Conservation (phyloP, 2,113 vertebrate species). For the Megaceryle torquata region DNA sequence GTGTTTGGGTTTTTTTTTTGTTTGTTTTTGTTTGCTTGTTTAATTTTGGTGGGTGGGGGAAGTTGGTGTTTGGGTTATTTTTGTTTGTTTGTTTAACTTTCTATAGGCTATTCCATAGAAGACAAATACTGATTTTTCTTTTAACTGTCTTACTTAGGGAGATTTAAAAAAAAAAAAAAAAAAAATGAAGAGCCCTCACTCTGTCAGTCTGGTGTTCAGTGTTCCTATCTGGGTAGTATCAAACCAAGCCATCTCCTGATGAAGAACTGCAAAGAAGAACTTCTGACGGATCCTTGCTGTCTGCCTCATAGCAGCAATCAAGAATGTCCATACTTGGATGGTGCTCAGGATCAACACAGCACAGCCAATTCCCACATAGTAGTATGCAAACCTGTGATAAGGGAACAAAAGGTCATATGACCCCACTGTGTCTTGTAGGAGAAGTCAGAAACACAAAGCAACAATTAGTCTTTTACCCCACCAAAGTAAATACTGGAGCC, state of each 20-base stretch:
- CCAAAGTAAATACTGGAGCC: not conserved
- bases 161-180: not conserved
- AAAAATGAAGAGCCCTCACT: slow-evolving; percentile 51
- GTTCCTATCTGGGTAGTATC: slow-evolving; percentile 72
- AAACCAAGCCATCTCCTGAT: slow-evolving; percentile 83
- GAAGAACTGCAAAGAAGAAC: slow-evolving; percentile 79
- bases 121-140: not conserved
- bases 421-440: not conserved
- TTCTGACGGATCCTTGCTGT: slow-evolving; percentile 72
- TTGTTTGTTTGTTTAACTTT: not conserved
- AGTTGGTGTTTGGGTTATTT: not conserved
- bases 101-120: not conserved
- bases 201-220: slow-evolving; percentile 76
- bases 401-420: not conserved
- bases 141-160: not conserved
- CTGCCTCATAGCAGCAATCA: slow-evolving; percentile 69
- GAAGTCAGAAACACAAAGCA: not conserved
- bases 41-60: not conserved
- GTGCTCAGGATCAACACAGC: slow-evolving; percentile 63
- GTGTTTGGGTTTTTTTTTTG: not conserved
- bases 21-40: not conserved
- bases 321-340: slow-evolving; percentile 72
- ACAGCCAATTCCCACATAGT: slow-evolving; percentile 72
- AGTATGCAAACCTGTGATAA: slow-evolving; percentile 70
- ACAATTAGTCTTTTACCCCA: not conserved